phyloP scores from a whole-genome alignment of 2,113 vertebrate species.

The Neotragus moschatus region DNA sequence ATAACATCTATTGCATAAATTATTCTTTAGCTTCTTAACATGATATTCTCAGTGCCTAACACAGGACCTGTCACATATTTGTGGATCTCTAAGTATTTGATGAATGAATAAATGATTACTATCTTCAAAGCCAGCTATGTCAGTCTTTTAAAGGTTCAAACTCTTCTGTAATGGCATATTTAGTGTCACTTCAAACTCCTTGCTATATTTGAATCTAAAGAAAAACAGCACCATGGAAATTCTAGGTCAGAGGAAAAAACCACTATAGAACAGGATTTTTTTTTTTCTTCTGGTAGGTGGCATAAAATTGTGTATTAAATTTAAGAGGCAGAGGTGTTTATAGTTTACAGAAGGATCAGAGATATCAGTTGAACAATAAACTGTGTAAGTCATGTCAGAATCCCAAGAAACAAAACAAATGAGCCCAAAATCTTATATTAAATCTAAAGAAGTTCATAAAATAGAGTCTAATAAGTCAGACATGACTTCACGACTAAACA shows the following conservation, averaged over 20 bases:
- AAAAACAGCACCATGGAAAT: neutral
- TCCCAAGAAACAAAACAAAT: constrained; percentile 6
- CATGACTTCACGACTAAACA: neutral
- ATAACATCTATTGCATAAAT: neutral
- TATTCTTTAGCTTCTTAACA: neutral
- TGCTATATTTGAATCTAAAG: neutral
- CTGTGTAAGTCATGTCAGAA: neutral
- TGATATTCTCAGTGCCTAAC: neutral
- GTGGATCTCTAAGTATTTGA: neutral
- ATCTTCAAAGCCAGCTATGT: neutral
- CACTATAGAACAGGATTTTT: neutral
- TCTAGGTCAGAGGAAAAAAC: neutral
- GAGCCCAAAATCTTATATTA: neutral
- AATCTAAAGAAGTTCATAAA: constrained; percentile 19
- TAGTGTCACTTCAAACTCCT: neutral
- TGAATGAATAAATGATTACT: neutral
- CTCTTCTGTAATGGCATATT: neutral
- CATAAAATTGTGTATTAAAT: neutral
- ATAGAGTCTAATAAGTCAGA: neutral
- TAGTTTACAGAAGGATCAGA: neutral
- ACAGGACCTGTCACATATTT: neutral
- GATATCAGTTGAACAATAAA: neutral
- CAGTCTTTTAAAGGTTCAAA: neutral
- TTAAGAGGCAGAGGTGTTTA: neutral
- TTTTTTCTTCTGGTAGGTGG: neutral